Evolutionary conservation across 2,113 vertebrate species (phyloP).

Genomic region (Tapirus terrestris): DNA sequence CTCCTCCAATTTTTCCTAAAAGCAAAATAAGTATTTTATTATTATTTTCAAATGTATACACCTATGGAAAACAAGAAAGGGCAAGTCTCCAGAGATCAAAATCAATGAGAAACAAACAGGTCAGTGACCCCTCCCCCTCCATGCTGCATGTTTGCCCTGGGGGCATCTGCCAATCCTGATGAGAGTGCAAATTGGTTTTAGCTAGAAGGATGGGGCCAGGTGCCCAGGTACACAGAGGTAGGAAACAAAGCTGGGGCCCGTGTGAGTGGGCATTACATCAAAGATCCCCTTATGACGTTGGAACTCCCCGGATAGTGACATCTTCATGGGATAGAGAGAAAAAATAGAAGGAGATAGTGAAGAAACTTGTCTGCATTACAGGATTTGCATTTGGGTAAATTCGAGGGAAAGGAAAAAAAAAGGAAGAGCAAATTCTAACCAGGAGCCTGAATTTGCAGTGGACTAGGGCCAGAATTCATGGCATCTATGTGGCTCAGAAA

Average conservation of each 20-base stretch:
- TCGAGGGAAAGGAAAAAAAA: accelerated
- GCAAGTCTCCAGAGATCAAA: neutral
- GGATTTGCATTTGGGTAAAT: neutral
- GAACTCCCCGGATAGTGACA: neutral
- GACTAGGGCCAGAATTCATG: neutral
- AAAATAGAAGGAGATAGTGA: neutral
- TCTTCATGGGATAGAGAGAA: neutral
- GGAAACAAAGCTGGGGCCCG: neutral
- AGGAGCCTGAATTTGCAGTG: neutral
- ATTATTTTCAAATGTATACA: neutral
- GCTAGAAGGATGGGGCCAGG: neutral
- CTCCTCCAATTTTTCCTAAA: neutral
- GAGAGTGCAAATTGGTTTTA: neutral
- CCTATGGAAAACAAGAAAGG: neutral
- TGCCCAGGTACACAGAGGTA: neutral
- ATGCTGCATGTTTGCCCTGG: neutral
- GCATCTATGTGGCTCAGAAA: neutral
- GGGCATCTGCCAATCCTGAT: neutral
- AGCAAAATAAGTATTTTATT: neutral
- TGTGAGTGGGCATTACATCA: neutral
- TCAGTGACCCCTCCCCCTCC: neutral
- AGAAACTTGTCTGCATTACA: neutral
- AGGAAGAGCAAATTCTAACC: neutral
- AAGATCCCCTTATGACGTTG: neutral
- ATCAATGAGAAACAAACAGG: neutral